These are phyloP conservation scores for Macrotus californicus DNA, from an alignment of 2,113 vertebrate species.

Conservation along the genomic window DNA sequence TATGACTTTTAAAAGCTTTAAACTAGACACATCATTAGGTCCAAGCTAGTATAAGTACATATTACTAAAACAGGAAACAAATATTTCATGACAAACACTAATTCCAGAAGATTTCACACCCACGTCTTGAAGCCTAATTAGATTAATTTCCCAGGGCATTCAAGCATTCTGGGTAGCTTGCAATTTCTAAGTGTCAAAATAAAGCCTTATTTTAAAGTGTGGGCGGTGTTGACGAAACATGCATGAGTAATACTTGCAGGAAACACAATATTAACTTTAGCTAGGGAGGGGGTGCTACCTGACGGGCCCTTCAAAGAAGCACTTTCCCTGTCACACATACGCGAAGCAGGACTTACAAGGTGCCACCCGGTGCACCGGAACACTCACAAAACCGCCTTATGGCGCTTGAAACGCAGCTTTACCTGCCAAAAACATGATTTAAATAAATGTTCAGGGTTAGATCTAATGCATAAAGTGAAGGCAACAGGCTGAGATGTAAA, in stretches of 20 bases:
- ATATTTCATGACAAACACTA: constrained; percentile 31
- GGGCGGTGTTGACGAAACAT: constrained; percentile 50
- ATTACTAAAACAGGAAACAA: constrained; percentile 36
- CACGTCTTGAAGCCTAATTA: constrained; percentile 41
- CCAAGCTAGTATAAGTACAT: background rate
- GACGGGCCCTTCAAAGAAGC: background rate
- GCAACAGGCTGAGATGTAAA: background rate
- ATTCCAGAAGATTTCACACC: constrained; percentile 61
- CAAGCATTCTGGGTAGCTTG: constrained; percentile 26
- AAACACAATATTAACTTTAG: constrained; percentile 49
- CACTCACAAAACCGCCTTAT: background rate
- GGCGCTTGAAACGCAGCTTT: background rate
- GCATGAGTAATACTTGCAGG: background rate
- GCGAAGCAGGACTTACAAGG: background rate
- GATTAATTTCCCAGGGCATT: constrained; percentile 53
- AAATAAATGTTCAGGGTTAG: background rate
- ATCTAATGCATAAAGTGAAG: background rate
- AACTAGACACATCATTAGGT: background rate
- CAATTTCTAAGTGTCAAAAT: constrained; percentile 61
- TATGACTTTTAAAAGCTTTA: background rate
- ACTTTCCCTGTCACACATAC: background rate
- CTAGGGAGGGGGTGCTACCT: background rate
- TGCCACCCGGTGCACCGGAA: accelerated
- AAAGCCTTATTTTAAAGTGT: constrained; percentile 63
- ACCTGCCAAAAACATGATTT: background rate